Percentiles rank a stretch among this genome's conserved stretches.
Evolutionary conservation across 2,888 invertebrate genomes (phyloP).

Genomic region (Cryptocephalus primarius): DNA sequence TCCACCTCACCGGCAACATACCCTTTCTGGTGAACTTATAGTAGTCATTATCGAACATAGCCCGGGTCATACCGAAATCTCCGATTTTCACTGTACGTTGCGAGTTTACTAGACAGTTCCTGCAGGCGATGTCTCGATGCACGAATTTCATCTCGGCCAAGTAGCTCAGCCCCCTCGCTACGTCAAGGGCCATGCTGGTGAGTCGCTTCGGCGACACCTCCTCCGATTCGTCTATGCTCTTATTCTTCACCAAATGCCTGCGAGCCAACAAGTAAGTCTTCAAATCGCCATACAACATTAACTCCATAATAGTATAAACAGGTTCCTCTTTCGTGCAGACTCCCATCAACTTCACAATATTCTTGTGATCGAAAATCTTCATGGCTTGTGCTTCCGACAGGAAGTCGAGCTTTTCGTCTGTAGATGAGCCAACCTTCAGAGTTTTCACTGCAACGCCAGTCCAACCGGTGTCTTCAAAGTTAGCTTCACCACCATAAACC

Average conservation of each 20-base stretch:
- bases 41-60: conserved; percentile 79
- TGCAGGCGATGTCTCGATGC: conserved; percentile 74
- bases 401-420: conserved; percentile 84
- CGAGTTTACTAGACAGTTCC: conserved; percentile 61
- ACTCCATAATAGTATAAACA: conserved; percentile 87
- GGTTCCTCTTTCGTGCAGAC: conserved; percentile 82
- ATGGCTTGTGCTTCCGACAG: conserved; percentile 88
- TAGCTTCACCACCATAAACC: conserved; percentile 84
- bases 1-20: conserved; percentile 47
- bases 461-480: conserved; percentile 61
- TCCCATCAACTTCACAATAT: conserved; percentile 69
- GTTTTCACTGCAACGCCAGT: conserved; percentile 83
- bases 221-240: conserved; percentile 52
- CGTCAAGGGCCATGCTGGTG: conserved; percentile 80
- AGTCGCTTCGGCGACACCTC: conserved; percentile 70
- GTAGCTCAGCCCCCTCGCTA: conserved; percentile 75
- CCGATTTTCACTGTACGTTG: conserved; percentile 66
- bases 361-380: conserved; percentile 86
- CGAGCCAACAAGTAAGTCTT: conserved; percentile 81
- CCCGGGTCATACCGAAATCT: conserved; percentile 88
- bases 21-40: conserved; percentile 73
- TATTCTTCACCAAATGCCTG: conserved; percentile 60
- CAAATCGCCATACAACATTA: conserved; percentile 85
- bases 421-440: conserved; percentile 67
- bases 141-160: conserved; percentile 77